phyloP scores from a whole-genome alignment of 2,888 invertebrate genomes.

The Eupithecia tripunctaria region DNA sequence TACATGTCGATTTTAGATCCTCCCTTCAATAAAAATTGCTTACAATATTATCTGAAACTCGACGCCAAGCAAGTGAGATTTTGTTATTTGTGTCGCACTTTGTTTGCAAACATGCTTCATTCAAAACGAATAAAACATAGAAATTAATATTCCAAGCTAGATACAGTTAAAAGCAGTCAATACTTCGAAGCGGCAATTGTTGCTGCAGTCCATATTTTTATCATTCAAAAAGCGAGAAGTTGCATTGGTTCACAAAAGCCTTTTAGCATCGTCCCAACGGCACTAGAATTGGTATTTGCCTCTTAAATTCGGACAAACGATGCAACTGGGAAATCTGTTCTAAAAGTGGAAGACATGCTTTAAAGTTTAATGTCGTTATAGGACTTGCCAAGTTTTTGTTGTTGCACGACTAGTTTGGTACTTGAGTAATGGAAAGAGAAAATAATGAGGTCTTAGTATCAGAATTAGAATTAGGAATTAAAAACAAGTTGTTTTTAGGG shows the following conservation, averaged over 20 bases:
- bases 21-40: too few species aligned
- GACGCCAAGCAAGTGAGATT: too few species aligned
- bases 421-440: slow-evolving; percentile 18
- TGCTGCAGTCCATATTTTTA: neutral
- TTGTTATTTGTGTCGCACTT: too few species aligned
- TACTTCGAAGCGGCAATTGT: neutral
- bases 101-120: too few species aligned
- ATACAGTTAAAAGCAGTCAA: neutral
- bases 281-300: slow-evolving; percentile 57
- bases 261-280: slow-evolving; percentile 48
- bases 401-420: slow-evolving; percentile 15
- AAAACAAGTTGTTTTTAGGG: too few species aligned
- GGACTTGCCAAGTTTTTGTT: slow-evolving; percentile 44
- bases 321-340: slow-evolving; percentile 69
- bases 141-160: neutral
- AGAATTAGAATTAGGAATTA: too few species aligned
- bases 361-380: slow-evolving; percentile 44
- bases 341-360: slow-evolving; percentile 51
- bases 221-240: slow-evolving; percentile 25
- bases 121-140: too few species aligned
- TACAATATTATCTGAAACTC: too few species aligned
- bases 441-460: neutral
- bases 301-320: slow-evolving; percentile 66
- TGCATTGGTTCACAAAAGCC: slow-evolving; percentile 52
- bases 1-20: too few species aligned